A percentile compares a stretch with the other conserved stretches of the same genome.
These are phyloP conservation scores for Cistogaster globosa DNA, from an alignment of 2,888 invertebrate species.

Conservation along the genomic window DNA sequence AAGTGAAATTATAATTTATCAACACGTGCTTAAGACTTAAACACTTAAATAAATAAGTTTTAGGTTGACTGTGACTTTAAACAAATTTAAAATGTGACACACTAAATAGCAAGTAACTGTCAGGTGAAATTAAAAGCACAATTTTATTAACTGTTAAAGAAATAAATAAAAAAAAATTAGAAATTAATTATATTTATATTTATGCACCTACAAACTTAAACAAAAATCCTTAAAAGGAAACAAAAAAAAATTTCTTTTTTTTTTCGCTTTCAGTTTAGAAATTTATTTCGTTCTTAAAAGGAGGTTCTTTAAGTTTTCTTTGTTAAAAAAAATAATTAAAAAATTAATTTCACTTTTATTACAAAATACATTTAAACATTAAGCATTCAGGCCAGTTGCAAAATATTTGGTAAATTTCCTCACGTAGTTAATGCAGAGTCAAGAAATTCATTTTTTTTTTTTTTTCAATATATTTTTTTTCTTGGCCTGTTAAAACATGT, in stretches of 20 bases:
- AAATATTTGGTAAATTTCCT: conserved; percentile 29
- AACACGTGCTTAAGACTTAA: conserved; percentile 44
- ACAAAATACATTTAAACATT: not conserved
- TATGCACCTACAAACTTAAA: not conserved
- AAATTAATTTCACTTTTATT: conserved; percentile 58
- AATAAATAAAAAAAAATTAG: conserved; percentile 36
- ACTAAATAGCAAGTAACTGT: conserved; percentile 34
- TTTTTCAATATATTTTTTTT: not conserved
- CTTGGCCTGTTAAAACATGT: not conserved
- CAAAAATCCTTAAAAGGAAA: conserved; percentile 59
- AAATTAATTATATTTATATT: conserved; percentile 31
- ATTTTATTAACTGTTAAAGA: not conserved
- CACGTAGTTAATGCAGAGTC: conserved; percentile 46
- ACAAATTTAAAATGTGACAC: conserved; percentile 1
- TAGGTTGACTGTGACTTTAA: conserved; percentile 17
- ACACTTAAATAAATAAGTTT: conserved; percentile 15
- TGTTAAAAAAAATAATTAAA: conserved; percentile 20
- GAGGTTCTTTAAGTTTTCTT: conserved; percentile 46
- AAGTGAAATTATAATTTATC: conserved; percentile 47
- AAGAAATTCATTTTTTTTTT: conserved; percentile 19
- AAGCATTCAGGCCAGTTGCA: conserved; percentile 32
- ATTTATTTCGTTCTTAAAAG: conserved; percentile 41
- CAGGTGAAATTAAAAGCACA: conserved; percentile 46
- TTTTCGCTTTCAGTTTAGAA: conserved; percentile 18
- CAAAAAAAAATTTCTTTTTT: conserved; percentile 38